Base-by-base conservation (phyloP, 2,888 invertebrate genomes). In the Venusia cambrica region DNA sequence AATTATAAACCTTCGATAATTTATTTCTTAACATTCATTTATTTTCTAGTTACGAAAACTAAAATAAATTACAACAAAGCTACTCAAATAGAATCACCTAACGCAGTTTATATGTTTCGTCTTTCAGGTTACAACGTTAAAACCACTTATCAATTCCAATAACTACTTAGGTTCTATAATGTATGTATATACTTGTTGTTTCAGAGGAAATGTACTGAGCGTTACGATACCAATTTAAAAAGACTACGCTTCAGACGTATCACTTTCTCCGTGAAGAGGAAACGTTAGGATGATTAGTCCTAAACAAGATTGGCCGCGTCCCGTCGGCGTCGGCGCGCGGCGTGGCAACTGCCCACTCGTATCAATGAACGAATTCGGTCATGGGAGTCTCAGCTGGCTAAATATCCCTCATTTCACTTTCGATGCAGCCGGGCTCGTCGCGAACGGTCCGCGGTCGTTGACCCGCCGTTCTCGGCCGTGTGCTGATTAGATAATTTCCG, bases 401-500 rank as follows among this genome's bases (percentile, higher is more conserved):
- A 64, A 61, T 63, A 63, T 26, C 27, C 62, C 67, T 66, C 73
- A 77, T 83, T 85, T 87, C 85, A 87, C 85, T 87, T 85, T 87
- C 67, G 62, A 62, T 67, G 54, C 68, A 62, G 56, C 28, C 29
- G 33, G 39, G 64, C 41, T 58, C 63, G 66, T 67, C 55, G 66
- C 63, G 62, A 70, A 63, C 75, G 68, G 72, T 64, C 62, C 65
- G 31, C 27, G 59, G 62, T 80, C 83, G 70, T 62, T 72, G 79
- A 73, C 69, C 83, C 66, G 64, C 57, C 65, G 84, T 83, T 80
- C 81, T 83, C 83, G 70, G 65, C 74, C 73, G 83, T 77, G 84
- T 79, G 79, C 85, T 80, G 85, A 78, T 87, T 85, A 87, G 83
- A 87, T 87, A 87, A 87, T 84, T 83, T 81, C 81, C 78, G 79